Base-by-base conservation (phyloP, 2,797 vertebrate genomes). In the Poeciliopsis turneri region DNA sequence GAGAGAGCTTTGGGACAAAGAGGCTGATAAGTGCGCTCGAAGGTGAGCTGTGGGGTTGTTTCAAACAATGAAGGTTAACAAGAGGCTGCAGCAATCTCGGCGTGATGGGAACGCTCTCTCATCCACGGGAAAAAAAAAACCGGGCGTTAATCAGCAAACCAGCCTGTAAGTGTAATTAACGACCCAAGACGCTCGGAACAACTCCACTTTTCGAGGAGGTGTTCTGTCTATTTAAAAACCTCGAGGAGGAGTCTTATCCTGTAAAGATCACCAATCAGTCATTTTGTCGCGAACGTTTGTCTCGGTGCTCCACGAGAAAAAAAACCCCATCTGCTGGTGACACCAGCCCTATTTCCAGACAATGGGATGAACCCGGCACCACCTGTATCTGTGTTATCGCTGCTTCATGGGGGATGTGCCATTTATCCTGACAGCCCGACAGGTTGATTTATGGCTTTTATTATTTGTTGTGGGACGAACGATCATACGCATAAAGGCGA, bases 51-150 rank as follows among this genome's bases (percentile, higher is more conserved):
- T 75, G 79, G 85, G 84, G 78, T 83, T 88, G 90, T 92, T 93
- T 94, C 84, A 78, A 86, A 92, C 91, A 91, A 93, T 91, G 87
- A 90, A 90, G 91, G 93, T 95, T 93, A 95, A 95, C 91, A 93
- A 94, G 92, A 93, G 92, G 92, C 91, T 92, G 89, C 85, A 74
- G 90, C 87, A 90, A 92, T 92, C 86, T 86, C 80, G 79, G 80
- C 46, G 11, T 78, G 88, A 90, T 87, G 84, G 88, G 81, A 86
- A 85, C 64, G 49, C 87, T 90, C 88, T 94, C 88, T 94, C 82
- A 77, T 71, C 76, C 78, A 88, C 78, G 81, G 78, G 76, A 80
- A 84, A 82, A 76, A 33, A 30, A n/a, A n/a, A n/a, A n/a, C 85
- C 75, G 36, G 53, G 82, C 78, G 75, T 82, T 90, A 88, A 91